Conservation (phyloP, 2,888 invertebrate species). For the Chelonus formosanus region DNA sequence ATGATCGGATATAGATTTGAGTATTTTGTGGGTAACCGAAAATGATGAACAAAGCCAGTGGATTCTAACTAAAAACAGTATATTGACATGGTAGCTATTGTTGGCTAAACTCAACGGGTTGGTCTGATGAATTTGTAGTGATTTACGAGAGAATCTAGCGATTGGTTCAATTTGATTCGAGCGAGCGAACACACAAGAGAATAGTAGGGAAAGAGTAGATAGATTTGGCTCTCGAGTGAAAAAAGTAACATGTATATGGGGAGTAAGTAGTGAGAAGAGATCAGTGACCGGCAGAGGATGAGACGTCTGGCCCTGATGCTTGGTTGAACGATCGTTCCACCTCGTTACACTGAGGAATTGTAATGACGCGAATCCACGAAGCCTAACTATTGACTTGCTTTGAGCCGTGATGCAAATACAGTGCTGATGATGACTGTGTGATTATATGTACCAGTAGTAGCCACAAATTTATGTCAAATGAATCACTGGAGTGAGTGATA, state of each 20-base stretch:
- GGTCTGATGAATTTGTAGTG: slow-evolving; percentile 9
- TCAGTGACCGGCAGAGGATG: slow-evolving; percentile 35
- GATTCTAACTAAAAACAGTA: background rate
- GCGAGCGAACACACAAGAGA: background rate
- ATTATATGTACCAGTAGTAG: background rate
- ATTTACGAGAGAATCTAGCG: slow-evolving; percentile 4
- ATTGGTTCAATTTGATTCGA: slow-evolving; percentile 9
- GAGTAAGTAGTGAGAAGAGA: slow-evolving; percentile 16
- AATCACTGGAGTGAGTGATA: background rate
- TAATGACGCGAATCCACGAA: slow-evolving; percentile 33
- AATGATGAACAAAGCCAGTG: background rate
- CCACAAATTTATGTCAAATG: background rate
- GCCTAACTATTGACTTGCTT: slow-evolving; percentile 16
- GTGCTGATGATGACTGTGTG: background rate
- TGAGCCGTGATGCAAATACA: slow-evolving; percentile 14
- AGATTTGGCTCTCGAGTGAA: slow-evolving; percentile 10
- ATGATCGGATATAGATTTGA: too few relatives aligned
- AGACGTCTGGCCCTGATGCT: slow-evolving; percentile 40
- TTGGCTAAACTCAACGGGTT: slow-evolving; percentile 7
- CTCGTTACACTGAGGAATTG: slow-evolving; percentile 45
- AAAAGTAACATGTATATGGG: background rate
- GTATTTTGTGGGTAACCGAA: background rate
- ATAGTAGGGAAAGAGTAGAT: background rate
- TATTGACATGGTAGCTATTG: background rate
- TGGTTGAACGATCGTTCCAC: slow-evolving; percentile 52